Percentiles rank a stretch among this genome's conserved stretches.
phyloP scores from a whole-genome alignment of 2,797 vertebrate species.

The Urosaurus nigricauda region DNA sequence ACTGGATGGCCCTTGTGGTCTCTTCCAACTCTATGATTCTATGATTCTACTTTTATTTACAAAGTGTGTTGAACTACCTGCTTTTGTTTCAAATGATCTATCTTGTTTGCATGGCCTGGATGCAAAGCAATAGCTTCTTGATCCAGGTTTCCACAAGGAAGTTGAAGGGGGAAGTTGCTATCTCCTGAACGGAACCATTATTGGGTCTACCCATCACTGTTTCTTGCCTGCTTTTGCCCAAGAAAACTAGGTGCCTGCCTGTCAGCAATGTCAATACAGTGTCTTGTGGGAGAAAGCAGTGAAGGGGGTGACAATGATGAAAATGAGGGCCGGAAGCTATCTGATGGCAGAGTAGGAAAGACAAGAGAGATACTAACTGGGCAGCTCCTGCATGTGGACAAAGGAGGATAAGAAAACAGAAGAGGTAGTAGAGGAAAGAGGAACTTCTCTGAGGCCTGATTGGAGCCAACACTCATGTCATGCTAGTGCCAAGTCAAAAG shows the following conservation, averaged over 20 bases:
- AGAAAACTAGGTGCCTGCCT: neutral
- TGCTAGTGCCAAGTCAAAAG: too few species aligned
- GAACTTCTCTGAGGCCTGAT: too few species aligned
- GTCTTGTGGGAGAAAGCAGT: neutral
- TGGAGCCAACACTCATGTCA: too few species aligned
- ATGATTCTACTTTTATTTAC: slow-evolving; percentile 31
- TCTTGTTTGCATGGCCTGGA: neutral
- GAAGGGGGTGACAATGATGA: neutral
- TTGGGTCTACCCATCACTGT: neutral
- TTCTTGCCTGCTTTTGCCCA: neutral
- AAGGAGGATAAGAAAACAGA: neutral
- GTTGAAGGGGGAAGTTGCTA: neutral
- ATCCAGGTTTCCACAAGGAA: too few species aligned
- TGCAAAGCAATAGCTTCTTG: neutral
- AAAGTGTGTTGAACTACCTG: slow-evolving; percentile 18
- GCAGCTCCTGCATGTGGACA: neutral
- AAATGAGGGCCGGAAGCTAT: neutral
- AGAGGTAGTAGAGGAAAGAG: too few species aligned
- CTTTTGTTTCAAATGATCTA: neutral
- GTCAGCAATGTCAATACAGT: neutral
- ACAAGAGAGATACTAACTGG: neutral
- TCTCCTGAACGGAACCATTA: neutral
- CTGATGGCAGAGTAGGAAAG: neutral
- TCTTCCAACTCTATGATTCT: too few species aligned
- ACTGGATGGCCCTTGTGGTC: too few species aligned